These are phyloP conservation scores for Morpho helenor DNA, from an alignment of 2,888 invertebrate species.

Conservation along the genomic window DNA sequence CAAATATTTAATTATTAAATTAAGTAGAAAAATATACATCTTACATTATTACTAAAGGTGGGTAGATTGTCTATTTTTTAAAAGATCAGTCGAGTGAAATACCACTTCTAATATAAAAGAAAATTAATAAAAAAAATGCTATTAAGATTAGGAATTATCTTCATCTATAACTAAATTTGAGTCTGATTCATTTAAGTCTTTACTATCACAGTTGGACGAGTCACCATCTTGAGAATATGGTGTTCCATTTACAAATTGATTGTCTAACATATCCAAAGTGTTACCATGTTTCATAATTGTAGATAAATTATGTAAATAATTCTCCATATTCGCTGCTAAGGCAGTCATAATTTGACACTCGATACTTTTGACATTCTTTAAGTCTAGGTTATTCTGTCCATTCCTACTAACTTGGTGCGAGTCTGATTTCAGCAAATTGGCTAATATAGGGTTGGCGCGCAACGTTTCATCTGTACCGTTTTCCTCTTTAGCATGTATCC, in stretches of 20 bases:
- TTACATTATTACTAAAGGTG: constrained; percentile 24
- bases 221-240: constrained; percentile 17
- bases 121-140: constrained; percentile 3
- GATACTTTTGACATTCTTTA: constrained; percentile 39
- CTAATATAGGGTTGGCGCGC: constrained; percentile 62
- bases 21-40: constrained; percentile 23
- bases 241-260: constrained; percentile 16
- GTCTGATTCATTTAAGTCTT: constrained; percentile 42
- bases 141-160: constrained; percentile 24
- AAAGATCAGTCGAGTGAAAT: constrained; percentile 14
- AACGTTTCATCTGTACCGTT: constrained; percentile 49
- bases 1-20: constrained; percentile 1
- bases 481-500: constrained; percentile 43
- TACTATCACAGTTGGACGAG: constrained; percentile 30
- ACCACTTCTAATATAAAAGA: constrained; percentile 1
- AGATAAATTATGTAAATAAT: constrained; percentile 48
- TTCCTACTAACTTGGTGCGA: constrained; percentile 29
- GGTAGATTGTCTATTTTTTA: constrained; percentile 19
- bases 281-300: constrained; percentile 33
- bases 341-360: constrained; percentile 59
- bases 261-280: constrained; percentile 15
- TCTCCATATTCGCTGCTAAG: constrained; percentile 54
- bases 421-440: constrained; percentile 48
- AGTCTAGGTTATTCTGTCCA: constrained; percentile 36
- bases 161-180: constrained; percentile 50